Evolutionary conservation across 23 tunicate species (phyloP), one percentile per base, ranked within the genome.

Genomic region (Trididemnum clinides): DNA sequence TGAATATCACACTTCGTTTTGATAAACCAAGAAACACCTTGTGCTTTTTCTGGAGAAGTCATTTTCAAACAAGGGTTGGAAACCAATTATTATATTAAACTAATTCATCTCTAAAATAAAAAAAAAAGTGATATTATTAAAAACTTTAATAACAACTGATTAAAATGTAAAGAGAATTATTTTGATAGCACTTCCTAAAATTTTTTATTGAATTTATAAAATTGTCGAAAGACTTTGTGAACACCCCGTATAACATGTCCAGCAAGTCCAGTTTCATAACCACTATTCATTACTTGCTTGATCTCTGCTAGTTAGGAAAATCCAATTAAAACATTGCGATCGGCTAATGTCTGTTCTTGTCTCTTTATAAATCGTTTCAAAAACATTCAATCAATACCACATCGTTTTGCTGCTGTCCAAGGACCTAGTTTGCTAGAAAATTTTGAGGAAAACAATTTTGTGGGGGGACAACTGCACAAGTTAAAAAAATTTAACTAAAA

Each of bases 321-420:
- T 69, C 76, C 76, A 69, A 38, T 69, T 38, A 69, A 69, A 69
- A 69, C 39, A 69, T 29, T 32, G 28, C 30, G 76, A 69, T 69
- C 76, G 30, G 76, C 76, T 6, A 38, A 38, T 69, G 76, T 69
- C 21, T 69, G 76, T n/a, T 5, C 12, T 69, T 69, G 76, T n/a
- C 76, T 69, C 38, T 69, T 69, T 32, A 69, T 69, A 69, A 32
- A 69, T 69, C 76, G 76, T 69, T 69, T 69, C 38, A 69, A 69
- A 28, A 37, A 28, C 76, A 69, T 69, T 69, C 76, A 37, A 69
- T 69, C 76, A 69, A 69, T 33, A 32, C 76, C 38, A 31, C 15
- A 29, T 6, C 7, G 7, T 33, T 69, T 69, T 69, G 76, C 76
- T 32, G 76, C 76, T 32, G 38, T 31, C 38, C 5, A 5, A 69